Evolutionary conservation across 2,888 invertebrate genomes (phyloP).

Genomic region (Myopa tessellatipennis): DNA sequence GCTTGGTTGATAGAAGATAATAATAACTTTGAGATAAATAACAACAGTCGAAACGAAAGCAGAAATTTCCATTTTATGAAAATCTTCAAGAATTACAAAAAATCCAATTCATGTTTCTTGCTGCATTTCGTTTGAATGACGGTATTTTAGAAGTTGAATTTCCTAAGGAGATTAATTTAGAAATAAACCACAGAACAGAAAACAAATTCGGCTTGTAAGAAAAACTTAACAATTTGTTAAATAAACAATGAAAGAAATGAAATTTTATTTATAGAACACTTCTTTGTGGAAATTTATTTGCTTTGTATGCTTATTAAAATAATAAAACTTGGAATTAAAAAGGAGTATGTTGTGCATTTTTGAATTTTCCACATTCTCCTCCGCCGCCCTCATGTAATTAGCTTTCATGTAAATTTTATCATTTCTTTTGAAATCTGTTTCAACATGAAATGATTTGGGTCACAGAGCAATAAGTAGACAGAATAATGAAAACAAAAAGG

Average conservation of each 20-base stretch:
- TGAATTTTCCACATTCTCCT: not conserved
- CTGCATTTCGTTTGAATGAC: too few species aligned
- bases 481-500: not conserved
- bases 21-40: not conserved
- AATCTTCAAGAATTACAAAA: not conserved
- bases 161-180: too few species aligned
- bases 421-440: not conserved
- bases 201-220: too few species aligned
- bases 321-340: too few species aligned
- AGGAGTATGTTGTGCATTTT: not conserved
- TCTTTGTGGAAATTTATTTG: too few species aligned
- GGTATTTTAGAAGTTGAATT: too few species aligned
- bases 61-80: not conserved
- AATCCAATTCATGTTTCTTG: too few species aligned
- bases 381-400: not conserved
- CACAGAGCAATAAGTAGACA: conserved; percentile 13
- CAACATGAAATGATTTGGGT: conserved; percentile 31
- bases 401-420: conserved; percentile 19
- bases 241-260: too few species aligned
- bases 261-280: too few species aligned
- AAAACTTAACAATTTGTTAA: too few species aligned
- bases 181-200: too few species aligned
- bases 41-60: not conserved
- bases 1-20: not conserved
- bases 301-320: too few species aligned